Evolutionary conservation across 2,888 invertebrate genomes (phyloP).

Genomic region (Masnerella sp.): DNA sequence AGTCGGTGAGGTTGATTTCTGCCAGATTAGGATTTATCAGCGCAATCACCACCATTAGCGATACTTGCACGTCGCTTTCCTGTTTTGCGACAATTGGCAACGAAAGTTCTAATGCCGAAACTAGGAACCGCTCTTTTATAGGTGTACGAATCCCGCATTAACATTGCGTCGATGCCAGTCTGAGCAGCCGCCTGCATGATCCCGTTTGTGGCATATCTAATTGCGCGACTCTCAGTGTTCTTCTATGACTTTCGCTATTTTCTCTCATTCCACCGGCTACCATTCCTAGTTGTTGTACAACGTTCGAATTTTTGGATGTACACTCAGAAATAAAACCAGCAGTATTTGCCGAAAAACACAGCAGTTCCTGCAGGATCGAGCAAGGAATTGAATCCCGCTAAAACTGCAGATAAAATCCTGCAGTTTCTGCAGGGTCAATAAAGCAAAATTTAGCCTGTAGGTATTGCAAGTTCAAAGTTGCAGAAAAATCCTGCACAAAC

Average conservation of each 20-base stretch:
- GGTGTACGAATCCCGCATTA: constrained; percentile 33
- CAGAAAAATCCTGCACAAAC: too few species aligned
- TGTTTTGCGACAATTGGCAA: not conserved
- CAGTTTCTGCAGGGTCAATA: too few species aligned
- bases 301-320: too few species aligned
- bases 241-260: not conserved
- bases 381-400: too few species aligned
- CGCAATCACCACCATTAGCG: constrained; percentile 13
- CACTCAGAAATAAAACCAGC: too few species aligned
- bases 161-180: constrained; percentile 1
- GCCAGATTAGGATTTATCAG: not conserved
- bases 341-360: too few species aligned
- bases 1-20: not conserved
- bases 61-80: not conserved
- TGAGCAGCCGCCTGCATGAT: not conserved
- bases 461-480: too few species aligned
- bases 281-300: too few species aligned
- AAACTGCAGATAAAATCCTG: too few species aligned
- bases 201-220: constrained; percentile 34
- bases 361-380: too few species aligned
- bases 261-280: not conserved
- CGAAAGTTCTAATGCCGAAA: not conserved
- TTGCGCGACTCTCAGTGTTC: constrained; percentile 13
- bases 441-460: too few species aligned
- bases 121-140: not conserved